A percentile compares a stretch with the other conserved stretches of the same genome.
Evolutionary conservation across 2,113 vertebrate species (phyloP).

Genomic region (Oriolus oriolus): DNA sequence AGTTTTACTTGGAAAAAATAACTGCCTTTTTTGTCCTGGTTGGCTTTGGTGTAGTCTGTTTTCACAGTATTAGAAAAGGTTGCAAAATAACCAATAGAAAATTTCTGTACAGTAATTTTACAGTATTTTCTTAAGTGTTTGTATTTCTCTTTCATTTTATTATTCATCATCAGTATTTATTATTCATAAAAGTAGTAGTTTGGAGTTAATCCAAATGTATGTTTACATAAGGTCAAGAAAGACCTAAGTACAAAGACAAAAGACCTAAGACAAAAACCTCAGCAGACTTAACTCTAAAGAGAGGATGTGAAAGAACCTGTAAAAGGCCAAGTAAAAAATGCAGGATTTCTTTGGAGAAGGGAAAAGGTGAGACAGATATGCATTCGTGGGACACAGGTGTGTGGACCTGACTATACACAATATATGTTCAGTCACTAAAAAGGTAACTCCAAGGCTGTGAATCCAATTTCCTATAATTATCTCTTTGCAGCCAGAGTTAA

Average conservation of each 20-base stretch:
- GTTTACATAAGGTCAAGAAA: not conserved
- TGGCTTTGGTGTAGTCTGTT: not conserved
- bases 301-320: not conserved
- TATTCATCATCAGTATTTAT: not conserved
- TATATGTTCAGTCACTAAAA: not conserved
- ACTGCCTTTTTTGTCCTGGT: not conserved
- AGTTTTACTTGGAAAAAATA: not conserved
- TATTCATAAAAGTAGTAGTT: not conserved
- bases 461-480: not conserved
- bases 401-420: not conserved
- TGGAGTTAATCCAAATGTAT: not conserved
- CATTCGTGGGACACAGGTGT: not conserved
- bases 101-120: not conserved
- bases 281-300: not conserved
- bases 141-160: not conserved
- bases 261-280: not conserved
- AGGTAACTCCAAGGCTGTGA: not conserved
- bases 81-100: not conserved
- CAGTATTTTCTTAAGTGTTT: not conserved
- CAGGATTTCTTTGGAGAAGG: not conserved
- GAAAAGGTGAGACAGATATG: not conserved
- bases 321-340: not conserved
- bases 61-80: not conserved
- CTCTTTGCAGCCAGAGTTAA: not conserved
- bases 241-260: not conserved